A percentile compares a stretch with the other conserved stretches of the same genome.
Evolutionary conservation across 2,888 invertebrate species (phyloP).

Genomic region (Fragum sueziense): DNA sequence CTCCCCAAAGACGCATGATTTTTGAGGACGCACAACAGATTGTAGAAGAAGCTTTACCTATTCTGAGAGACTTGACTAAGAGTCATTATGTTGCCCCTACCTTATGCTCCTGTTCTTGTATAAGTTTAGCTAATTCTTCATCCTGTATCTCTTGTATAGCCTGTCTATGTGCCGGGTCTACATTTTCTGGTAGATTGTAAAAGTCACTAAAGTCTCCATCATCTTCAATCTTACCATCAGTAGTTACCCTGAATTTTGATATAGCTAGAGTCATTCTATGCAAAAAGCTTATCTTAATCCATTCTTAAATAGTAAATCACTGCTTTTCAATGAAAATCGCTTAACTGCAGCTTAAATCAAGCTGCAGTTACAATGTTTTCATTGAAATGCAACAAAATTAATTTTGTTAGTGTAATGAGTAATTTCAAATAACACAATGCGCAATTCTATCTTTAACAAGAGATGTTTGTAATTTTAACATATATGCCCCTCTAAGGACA

Average conservation of each 20-base stretch:
- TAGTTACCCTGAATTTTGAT: conserved; percentile 68
- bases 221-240: conserved; percentile 77
- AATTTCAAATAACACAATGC: background rate
- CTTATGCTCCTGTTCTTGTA: conserved; percentile 90
- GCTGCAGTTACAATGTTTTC: too few relatives aligned
- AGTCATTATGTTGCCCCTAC: too few relatives aligned
- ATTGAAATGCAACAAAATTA: background rate
- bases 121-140: conserved; percentile 88
- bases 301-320: too few relatives aligned
- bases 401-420: background rate
- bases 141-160: conserved; percentile 86
- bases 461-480: too few relatives aligned
- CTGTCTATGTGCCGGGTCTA: conserved; percentile 85
- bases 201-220: conserved; percentile 82
- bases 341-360: too few relatives aligned
- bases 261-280: background rate
- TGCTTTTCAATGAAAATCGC: too few relatives aligned
- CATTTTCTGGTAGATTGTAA: conserved; percentile 79
- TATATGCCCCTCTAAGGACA: too few relatives aligned
- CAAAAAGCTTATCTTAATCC: background rate
- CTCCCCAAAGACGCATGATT: too few relatives aligned
- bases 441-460: too few relatives aligned
- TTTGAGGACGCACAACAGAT: too few relatives aligned
- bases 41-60: too few relatives aligned
- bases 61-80: too few relatives aligned